Evolutionary conservation across 2,888 invertebrate species (phyloP).

Genomic region (Prionchulus punctatus): DNA sequence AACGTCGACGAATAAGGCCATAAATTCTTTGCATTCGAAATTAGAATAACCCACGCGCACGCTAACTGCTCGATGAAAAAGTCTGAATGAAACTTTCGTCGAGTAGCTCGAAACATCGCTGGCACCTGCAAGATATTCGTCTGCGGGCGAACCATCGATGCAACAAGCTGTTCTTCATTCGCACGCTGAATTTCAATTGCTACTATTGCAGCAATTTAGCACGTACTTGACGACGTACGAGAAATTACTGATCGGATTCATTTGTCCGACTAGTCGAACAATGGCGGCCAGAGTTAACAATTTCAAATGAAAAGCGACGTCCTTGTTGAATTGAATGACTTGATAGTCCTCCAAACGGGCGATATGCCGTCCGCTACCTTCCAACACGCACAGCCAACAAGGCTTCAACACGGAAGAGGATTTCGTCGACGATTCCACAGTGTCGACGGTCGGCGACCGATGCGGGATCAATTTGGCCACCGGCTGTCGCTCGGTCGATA

Average conservation of each 20-base stretch:
- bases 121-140: no score
- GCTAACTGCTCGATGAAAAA: no score
- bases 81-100: no score
- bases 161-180: no score
- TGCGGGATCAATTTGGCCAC: slow-evolving; percentile 10
- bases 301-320: slow-evolving; percentile 13
- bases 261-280: slow-evolving; percentile 2
- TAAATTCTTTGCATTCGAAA: no score
- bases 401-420: background rate
- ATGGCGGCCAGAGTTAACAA: slow-evolving; percentile 9
- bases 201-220: background rate
- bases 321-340: slow-evolving; percentile 12
- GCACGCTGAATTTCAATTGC: no score
- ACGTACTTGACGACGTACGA: background rate
- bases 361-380: slow-evolving; percentile 10
- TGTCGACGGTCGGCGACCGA: no score
- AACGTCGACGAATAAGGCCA: no score
- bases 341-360: slow-evolving; percentile 11
- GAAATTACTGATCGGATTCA: background rate
- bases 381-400: slow-evolving; percentile 12
- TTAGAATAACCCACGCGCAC: no score
- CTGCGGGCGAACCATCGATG: no score
- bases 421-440: background rate
- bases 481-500: slow-evolving; percentile 4
- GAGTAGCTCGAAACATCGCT: no score